Evolutionary conservation across 2,113 vertebrate species (phyloP).

Genomic region (Protobothrops mucrosquamatus): DNA sequence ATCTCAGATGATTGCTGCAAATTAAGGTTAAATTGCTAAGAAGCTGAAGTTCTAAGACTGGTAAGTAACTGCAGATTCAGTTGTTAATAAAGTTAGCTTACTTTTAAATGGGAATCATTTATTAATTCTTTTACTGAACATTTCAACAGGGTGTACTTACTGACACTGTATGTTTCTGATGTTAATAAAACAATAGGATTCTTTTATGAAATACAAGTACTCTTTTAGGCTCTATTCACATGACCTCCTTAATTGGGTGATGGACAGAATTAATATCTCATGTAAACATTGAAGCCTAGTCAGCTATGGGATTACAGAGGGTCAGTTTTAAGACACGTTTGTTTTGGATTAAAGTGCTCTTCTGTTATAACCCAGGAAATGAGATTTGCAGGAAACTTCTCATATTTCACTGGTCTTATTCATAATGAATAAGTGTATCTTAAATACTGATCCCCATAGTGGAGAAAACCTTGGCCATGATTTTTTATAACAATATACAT

Average conservation of each 20-base stretch:
- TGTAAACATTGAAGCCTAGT: background rate
- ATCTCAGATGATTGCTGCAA: background rate
- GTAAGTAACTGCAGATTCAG: background rate
- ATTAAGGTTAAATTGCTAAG: background rate
- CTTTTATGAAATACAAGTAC: background rate
- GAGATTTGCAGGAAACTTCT: background rate
- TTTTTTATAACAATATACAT: background rate
- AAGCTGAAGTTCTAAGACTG: background rate
- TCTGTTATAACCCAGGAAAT: background rate
- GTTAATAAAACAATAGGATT: background rate
- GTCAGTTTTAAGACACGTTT: background rate
- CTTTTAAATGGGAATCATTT: background rate
- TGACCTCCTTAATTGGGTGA: background rate
- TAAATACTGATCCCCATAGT: background rate
- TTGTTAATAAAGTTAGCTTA: background rate
- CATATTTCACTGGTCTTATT: background rate
- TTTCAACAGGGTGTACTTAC: background rate
- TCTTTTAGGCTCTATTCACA: background rate
- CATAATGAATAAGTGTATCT: background rate
- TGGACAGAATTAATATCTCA: background rate
- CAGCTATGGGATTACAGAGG: background rate
- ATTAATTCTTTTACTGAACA: background rate
- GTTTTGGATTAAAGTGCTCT: background rate
- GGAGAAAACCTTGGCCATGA: background rate
- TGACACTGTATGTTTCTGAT: background rate